A percentile compares a stretch with the other conserved stretches of the same genome.
Evolutionary conservation across 2,797 vertebrate species (phyloP).

Genomic region (Anisognathus igniventris): DNA sequence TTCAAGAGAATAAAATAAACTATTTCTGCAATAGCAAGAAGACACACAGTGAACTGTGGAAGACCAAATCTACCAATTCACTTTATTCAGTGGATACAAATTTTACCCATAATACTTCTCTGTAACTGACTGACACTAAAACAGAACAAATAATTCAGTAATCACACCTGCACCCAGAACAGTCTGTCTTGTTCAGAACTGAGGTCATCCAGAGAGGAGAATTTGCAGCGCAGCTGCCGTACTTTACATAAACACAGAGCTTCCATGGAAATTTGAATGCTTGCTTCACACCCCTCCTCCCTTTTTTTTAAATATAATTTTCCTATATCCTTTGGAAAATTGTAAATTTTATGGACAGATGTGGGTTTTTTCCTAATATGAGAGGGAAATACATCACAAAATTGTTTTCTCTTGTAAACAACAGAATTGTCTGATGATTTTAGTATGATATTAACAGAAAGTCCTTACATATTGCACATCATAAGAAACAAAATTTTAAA

Average conservation of each 20-base stretch:
- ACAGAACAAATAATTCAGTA: slow-evolving; percentile 66
- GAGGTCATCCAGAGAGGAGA: slow-evolving; percentile 54
- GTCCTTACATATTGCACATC: background rate
- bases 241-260: slow-evolving; percentile 50
- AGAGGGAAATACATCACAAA: background rate
- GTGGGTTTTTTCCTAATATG: background rate
- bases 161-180: slow-evolving; percentile 61
- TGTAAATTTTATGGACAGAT: background rate
- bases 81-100: slow-evolving; percentile 11
- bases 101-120: slow-evolving; percentile 44
- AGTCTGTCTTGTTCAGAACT: slow-evolving; percentile 48
- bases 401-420: background rate
- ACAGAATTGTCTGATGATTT: background rate
- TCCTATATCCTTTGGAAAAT: background rate
- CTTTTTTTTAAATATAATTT: background rate
- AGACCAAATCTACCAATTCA: slow-evolving; percentile 55
- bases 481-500: background rate
- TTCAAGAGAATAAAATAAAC: slow-evolving; percentile 46
- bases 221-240: slow-evolving; percentile 52
- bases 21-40: slow-evolving; percentile 39
- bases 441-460: background rate
- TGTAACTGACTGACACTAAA: slow-evolving; percentile 38
- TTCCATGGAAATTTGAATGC: slow-evolving; percentile 23
- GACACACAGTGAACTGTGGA: slow-evolving; percentile 28
- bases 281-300: background rate